Evolutionary conservation across 2,888 invertebrate genomes (phyloP).

Genomic region (Dastarcus helophoroides): DNA sequence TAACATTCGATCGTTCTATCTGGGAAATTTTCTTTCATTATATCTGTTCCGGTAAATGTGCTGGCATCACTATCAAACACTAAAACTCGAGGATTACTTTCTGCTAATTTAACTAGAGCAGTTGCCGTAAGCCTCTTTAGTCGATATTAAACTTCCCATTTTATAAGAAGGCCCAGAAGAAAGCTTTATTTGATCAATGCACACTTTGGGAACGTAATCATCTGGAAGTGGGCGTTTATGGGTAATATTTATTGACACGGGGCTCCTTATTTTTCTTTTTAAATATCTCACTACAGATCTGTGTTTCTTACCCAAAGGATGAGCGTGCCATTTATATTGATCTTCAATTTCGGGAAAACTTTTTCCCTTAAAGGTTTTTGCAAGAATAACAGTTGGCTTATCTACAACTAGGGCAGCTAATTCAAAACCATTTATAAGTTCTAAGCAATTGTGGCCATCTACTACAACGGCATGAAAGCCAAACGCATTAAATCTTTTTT

Average conservation of each 20-base stretch:
- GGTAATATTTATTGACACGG: slow-evolving; percentile 45
- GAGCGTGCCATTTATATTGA: slow-evolving; percentile 87
- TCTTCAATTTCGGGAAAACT: slow-evolving; percentile 78
- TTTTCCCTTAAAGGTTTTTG: slow-evolving; percentile 82
- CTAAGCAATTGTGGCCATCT: slow-evolving; percentile 86
- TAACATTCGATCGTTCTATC: slow-evolving; percentile 84
- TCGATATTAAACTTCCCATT: slow-evolving; percentile 61
- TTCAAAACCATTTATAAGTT: slow-evolving; percentile 71
- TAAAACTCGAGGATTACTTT: slow-evolving; percentile 60
- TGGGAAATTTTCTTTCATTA: slow-evolving; percentile 57
- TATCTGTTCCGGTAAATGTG: slow-evolving; percentile 89
- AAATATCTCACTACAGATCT: slow-evolving; percentile 50
- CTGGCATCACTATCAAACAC: slow-evolving; percentile 92
- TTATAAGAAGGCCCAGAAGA: slow-evolving; percentile 69
- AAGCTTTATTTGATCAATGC: slow-evolving; percentile 54
- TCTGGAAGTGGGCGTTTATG: slow-evolving; percentile 23
- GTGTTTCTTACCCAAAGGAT: slow-evolving; percentile 69
- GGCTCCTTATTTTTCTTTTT: slow-evolving; percentile 50
- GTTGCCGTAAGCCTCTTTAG: slow-evolving; percentile 83
- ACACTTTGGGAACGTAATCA: slow-evolving; percentile 50
- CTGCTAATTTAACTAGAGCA: slow-evolving; percentile 71
- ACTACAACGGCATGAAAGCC: slow-evolving; percentile 80
- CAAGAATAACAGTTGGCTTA: slow-evolving; percentile 50
- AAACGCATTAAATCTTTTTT: slow-evolving; percentile 68
- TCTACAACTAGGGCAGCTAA: slow-evolving; percentile 56